Percentiles rank a stretch among this genome's conserved stretches.
Conservation (phyloP, 1,140 invertebrate genomes). For the Homarus americanus region DNA sequence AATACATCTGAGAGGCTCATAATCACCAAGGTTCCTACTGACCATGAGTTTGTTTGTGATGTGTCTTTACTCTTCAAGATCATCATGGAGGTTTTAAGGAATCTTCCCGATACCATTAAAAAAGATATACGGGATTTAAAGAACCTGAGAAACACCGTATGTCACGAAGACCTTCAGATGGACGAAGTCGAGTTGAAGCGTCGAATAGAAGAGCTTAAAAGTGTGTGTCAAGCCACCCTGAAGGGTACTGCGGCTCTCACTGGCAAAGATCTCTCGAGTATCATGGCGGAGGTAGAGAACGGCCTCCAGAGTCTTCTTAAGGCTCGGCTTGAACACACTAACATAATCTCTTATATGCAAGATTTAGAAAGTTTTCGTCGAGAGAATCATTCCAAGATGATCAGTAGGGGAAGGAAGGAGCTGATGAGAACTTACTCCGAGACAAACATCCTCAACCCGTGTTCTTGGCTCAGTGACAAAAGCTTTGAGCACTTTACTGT, state of each 20-base stretch:
- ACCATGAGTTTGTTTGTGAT: constrained; percentile 43
- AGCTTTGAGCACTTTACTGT: constrained; percentile 50
- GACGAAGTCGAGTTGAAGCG: constrained; percentile 27
- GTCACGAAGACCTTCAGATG: constrained; percentile 54
- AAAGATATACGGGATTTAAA: constrained; percentile 48
- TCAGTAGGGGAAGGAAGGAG: constrained; percentile 53
- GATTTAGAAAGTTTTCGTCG: constrained; percentile 41
- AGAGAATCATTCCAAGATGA: constrained; percentile 58
- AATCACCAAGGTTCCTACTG: background rate
- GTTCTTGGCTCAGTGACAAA: constrained; percentile 56
- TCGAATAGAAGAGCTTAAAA: background rate
- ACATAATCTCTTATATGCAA: constrained; percentile 35
- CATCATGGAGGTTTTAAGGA: constrained; percentile 30
- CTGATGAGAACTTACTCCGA: constrained; percentile 35
- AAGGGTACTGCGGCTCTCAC: background rate
- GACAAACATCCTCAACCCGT: constrained; percentile 54
- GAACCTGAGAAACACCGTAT: constrained; percentile 54
- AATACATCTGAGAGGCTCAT: constrained; percentile 22
- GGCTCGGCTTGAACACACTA: constrained; percentile 20
- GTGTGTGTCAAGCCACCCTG: constrained; percentile 16
- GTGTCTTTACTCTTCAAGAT: constrained; percentile 46
- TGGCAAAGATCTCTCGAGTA: background rate
- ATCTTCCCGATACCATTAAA: constrained; percentile 38
- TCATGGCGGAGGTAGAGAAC: constrained; percentile 28
- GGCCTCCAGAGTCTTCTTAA: constrained; percentile 12